These are phyloP conservation scores for Halcyon badia DNA, from an alignment of 2,797 vertebrate genomes.

Conservation along the genomic window DNA sequence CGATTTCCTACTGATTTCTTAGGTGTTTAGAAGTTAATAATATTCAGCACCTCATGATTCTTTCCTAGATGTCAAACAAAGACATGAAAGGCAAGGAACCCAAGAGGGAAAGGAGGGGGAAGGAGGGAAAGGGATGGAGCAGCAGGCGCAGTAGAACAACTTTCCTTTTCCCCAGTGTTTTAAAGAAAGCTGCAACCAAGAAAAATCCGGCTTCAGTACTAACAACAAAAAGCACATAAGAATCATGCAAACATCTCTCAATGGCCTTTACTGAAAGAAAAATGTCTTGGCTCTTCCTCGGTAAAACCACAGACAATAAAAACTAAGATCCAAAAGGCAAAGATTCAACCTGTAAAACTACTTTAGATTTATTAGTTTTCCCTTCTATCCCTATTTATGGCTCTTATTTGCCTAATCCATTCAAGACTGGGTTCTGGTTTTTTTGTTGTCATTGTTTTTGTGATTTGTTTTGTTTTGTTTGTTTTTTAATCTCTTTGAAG, in stretches of 20 bases:
- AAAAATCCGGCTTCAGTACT: background rate
- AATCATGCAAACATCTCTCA: background rate
- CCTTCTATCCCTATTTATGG: constrained; percentile 21
- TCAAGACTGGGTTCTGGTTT: background rate
- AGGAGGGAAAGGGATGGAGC: constrained; percentile 24
- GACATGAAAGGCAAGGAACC: constrained; percentile 79
- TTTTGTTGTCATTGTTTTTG: background rate
- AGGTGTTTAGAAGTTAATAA: constrained; percentile 87
- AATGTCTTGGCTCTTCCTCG: constrained; percentile 58
- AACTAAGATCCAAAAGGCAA: background rate
- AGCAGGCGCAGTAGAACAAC: constrained; percentile 33
- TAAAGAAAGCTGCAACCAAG: background rate
- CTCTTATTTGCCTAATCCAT: constrained; percentile 53
- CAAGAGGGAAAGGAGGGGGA: constrained; percentile 63
- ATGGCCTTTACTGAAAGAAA: constrained; percentile 29
- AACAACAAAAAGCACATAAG: background rate
- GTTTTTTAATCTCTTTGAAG: constrained; percentile 1
- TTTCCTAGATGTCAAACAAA: constrained; percentile 82
- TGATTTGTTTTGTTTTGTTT: background rate
- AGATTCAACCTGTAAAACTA: constrained; percentile 1
- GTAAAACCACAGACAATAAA: constrained; percentile 40
- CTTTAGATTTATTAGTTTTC: constrained; percentile 7
- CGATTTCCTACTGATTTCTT: constrained; percentile 82
- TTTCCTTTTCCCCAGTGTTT: background rate
- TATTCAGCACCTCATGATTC: constrained; percentile 84